Evolutionary conservation across 2,797 vertebrate genomes (phyloP).

Genomic region (Dendrocincla fuliginosa): DNA sequence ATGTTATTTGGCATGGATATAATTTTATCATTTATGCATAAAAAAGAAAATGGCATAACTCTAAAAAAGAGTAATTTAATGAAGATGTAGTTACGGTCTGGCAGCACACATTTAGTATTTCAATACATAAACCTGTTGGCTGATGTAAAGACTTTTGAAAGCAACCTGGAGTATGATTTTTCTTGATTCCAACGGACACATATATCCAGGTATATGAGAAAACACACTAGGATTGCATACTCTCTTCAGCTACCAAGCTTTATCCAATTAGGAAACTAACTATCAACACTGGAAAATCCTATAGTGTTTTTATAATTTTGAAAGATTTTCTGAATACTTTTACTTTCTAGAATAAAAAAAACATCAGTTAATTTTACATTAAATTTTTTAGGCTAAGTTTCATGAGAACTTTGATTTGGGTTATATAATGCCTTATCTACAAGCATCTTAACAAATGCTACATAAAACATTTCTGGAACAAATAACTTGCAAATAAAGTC

Average conservation of each 20-base stretch:
- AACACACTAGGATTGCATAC: not conserved
- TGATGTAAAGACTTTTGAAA: not conserved
- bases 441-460: not conserved
- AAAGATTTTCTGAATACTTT: not conserved
- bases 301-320: not conserved
- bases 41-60: not conserved
- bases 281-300: rapidly evolving
- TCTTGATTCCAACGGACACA: not conserved
- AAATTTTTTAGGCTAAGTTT: not conserved
- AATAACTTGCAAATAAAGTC: not conserved
- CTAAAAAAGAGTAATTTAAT: not conserved
- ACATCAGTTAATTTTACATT: not conserved
- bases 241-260: not conserved
- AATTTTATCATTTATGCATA: not conserved
- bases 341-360: not conserved
- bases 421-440: not conserved
- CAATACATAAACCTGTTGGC: not conserved
- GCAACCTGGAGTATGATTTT: not conserved
- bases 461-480: not conserved
- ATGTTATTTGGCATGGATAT: not conserved
- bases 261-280: not conserved
- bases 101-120: not conserved
- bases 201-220: not conserved
- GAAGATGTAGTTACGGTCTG: not conserved
- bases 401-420: not conserved